Evolutionary conservation across 2,888 invertebrate species (phyloP).

Genomic region (Leptinotarsa tumamoca): DNA sequence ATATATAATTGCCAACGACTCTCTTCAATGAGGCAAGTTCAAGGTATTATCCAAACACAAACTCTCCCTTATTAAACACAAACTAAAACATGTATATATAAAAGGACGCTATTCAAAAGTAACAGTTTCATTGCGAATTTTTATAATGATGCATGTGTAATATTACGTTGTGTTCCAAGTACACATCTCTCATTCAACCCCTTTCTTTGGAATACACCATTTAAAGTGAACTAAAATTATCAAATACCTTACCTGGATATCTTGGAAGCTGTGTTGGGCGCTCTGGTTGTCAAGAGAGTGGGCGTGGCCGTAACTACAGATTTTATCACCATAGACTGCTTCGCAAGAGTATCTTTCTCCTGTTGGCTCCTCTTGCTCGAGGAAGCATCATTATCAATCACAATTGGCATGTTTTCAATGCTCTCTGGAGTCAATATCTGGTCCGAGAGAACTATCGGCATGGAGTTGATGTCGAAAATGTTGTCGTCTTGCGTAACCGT

Average conservation of each 20-base stretch:
- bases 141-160: no score
- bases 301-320: constrained; percentile 1
- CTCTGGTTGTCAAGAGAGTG: constrained; percentile 16
- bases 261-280: constrained; percentile 22
- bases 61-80: no score
- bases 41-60: no score
- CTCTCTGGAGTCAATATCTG: constrained; percentile 77
- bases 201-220: no score
- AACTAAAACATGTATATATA: no score
- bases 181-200: no score
- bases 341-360: constrained; percentile 27
- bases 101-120: no score
- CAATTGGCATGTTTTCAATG: constrained; percentile 75
- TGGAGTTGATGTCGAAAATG: constrained; percentile 79
- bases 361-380: constrained; percentile 10
- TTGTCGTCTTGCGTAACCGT: constrained; percentile 59
- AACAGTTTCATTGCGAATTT: no score
- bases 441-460: constrained; percentile 81
- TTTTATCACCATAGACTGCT: constrained; percentile 34
- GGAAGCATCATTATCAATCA: constrained; percentile 37
- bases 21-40: no score
- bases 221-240: no score
- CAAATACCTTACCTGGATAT: not conserved
- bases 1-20: no score
- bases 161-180: no score